These are phyloP conservation scores for Lipotes vexillifer DNA, from an alignment of 2,113 vertebrate genomes.

Conservation along the genomic window DNA sequence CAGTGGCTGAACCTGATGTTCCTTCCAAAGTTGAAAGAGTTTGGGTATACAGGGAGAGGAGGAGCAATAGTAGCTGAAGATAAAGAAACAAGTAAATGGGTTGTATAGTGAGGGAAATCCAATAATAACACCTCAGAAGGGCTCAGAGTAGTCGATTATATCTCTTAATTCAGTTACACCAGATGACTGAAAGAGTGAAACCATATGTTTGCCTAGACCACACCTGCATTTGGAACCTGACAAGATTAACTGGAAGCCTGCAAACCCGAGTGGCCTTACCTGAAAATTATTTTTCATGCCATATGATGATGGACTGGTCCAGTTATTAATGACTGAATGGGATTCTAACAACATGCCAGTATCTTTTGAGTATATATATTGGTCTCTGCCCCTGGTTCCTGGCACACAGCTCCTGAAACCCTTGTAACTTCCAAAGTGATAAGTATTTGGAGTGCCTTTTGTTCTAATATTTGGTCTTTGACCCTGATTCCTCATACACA, in stretches of 20 bases:
- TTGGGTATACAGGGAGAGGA: neutral
- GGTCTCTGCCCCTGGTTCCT: neutral
- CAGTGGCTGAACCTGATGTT: neutral
- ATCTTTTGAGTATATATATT: neutral
- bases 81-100: neutral
- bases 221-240: neutral
- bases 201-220: neutral
- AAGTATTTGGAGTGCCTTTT: neutral
- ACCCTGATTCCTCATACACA: neutral
- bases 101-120: neutral
- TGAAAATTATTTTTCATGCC: neutral
- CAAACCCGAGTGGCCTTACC: neutral
- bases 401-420: neutral
- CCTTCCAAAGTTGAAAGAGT: neutral
- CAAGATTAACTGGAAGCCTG: neutral
- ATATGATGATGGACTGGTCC: neutral
- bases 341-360: neutral
- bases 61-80: neutral
- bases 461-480: neutral
- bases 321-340: neutral
- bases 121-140: neutral
- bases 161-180: neutral
- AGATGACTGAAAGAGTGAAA: neutral
- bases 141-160: neutral
- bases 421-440: neutral